Evolutionary conservation across 2,888 invertebrate genomes (phyloP), one percentile per base, ranked within the genome.

Genomic region (Schizaphis graminum): DNA sequence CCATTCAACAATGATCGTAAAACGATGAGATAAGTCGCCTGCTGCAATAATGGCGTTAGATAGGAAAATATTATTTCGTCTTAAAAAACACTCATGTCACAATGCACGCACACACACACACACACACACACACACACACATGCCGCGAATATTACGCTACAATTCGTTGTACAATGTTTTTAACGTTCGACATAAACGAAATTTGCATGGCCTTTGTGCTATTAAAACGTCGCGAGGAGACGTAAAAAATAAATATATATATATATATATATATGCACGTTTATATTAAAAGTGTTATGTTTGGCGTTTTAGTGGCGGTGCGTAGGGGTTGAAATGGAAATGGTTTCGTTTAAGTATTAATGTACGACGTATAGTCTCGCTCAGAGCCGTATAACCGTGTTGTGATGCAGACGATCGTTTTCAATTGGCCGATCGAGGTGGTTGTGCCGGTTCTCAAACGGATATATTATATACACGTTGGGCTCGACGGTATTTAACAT

Each of bases 201-300:
- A 90, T 90, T 94, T 35, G 61, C 93, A 85, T 49, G 89, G 90
- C 90, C 89, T 93, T 90, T 85, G 57, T 24, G 86, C 93, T 61
- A 85, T 94, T 61, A 94, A 94, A 94, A 90, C 77, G 89, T 44
- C n/a, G 21, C 61, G 89, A 3, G 53, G 53, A 28, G 89, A 56
- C 89, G 53, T 84, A 93, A 93, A 89, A 92, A 92, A 57, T n/a
- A n/a, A n/a, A n/a, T n/a, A n/a, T n/a, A 87, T 87, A 49, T 49
- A 87, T 5, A 35, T 47, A 35, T n/a, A 35, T n/a, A 10, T 49
- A n/a, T 87, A 89, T 1, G 16, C 1, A 5, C 56, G 56, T 89
- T 87, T 88, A 67, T 57, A 89, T 93, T 89, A 89, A 93, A 93
- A 89, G 93, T 13, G 88, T 85, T 77, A 88, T 93, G 93, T 89